These are phyloP conservation scores for Drosophila nigrodunni DNA, from an alignment of 1,140 invertebrate genomes.

Conservation along the genomic window DNA sequence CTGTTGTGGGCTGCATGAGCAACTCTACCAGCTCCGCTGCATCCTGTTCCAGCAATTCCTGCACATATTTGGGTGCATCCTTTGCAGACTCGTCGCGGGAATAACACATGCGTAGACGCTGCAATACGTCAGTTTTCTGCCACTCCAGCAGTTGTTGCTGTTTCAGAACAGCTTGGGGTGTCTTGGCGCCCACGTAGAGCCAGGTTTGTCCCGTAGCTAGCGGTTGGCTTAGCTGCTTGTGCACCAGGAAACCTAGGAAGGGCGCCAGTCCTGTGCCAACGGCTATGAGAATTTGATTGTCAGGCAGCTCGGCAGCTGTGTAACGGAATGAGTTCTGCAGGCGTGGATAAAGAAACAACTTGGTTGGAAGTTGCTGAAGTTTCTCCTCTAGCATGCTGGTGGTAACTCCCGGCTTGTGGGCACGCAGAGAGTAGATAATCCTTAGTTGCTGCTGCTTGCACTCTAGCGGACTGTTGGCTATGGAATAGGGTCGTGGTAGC, in stretches of 20 bases:
- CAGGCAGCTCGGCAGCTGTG: constrained; percentile 85
- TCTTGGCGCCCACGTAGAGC: constrained; percentile 92
- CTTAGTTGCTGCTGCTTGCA: constrained; percentile 85
- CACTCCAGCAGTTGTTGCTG: constrained; percentile 72
- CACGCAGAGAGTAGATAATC: constrained; percentile 88
- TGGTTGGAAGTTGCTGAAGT: constrained; percentile 4
- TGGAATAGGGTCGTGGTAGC: constrained; percentile 92
- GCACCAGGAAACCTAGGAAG: constrained; percentile 89
- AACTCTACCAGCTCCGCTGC: constrained; percentile 86
- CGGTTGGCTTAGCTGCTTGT: constrained; percentile 82
- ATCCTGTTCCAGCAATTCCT: constrained; percentile 87
- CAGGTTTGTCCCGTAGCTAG: constrained; percentile 85
- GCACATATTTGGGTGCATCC: constrained; percentile 86
- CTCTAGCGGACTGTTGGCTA: constrained; percentile 88
- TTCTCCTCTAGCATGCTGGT: constrained; percentile 63
- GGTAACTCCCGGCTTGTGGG: constrained; percentile 58
- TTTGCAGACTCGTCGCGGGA: constrained; percentile 86
- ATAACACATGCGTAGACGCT: constrained; percentile 87
- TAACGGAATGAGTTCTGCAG: constrained; percentile 87
- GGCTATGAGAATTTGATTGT: constrained; percentile 91
- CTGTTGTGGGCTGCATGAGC: constrained; percentile 85
- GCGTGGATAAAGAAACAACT: constrained; percentile 88
- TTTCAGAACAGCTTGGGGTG: constrained; percentile 86
- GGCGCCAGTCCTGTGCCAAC: constrained; percentile 94
- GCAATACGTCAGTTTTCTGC: constrained; percentile 85